A percentile compares a stretch with the other conserved stretches of the same genome.
Evolutionary conservation across 2,888 invertebrate genomes (phyloP).

Genomic region (Cantharis flavilabris): DNA sequence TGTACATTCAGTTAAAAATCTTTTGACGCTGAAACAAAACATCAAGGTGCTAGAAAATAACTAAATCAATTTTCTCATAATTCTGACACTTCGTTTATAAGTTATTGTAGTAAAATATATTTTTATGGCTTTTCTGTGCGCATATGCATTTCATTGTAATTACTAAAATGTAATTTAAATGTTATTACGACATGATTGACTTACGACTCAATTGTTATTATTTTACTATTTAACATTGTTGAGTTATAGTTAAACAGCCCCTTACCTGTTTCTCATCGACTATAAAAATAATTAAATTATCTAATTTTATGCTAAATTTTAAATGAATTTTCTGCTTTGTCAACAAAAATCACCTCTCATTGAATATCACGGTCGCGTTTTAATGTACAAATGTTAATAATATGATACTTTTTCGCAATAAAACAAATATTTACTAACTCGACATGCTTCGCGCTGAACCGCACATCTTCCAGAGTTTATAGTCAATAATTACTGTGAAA

Average conservation of each 20-base stretch:
- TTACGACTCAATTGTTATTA: background rate
- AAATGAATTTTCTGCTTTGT: too few species aligned
- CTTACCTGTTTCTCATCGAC: too few species aligned
- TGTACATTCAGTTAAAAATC: background rate
- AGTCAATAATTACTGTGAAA: too few species aligned
- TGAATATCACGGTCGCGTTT: too few species aligned
- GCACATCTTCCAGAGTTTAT: too few species aligned
- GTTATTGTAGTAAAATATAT: background rate
- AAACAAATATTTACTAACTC: too few species aligned
- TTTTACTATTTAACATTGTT: background rate
- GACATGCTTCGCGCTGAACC: too few species aligned
- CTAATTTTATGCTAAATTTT: too few species aligned
- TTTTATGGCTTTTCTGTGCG: background rate
- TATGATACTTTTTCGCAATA: too few species aligned
- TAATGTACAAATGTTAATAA: too few species aligned
- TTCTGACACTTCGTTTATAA: slow-evolving; percentile 35
- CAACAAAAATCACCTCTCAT: too few species aligned
- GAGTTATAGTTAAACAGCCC: background rate
- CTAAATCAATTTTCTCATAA: slow-evolving; percentile 39
- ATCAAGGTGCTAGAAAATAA: background rate
- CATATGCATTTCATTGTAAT: background rate
- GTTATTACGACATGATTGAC: background rate
- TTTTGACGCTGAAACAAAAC: background rate
- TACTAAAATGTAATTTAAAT: background rate
- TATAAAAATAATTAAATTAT: too few species aligned